Conservation (phyloP, 2,888 invertebrate species). For the Epinotia bilunana region DNA sequence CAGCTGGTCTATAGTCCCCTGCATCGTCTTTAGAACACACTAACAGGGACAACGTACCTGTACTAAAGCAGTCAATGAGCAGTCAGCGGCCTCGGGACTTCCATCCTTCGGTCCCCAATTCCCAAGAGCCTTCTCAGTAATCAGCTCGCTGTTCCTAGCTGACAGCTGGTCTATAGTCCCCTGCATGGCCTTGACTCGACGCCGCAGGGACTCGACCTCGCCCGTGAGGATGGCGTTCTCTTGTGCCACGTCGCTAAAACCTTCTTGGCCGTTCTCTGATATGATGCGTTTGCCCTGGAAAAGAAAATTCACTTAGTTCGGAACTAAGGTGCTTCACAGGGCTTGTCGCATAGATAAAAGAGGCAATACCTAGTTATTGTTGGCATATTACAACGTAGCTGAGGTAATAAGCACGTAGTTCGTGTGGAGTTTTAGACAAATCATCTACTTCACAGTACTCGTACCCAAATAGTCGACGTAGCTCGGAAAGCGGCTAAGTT, state of each 20-base stretch:
- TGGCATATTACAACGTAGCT: too few species aligned
- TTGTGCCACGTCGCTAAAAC: constrained; percentile 96
- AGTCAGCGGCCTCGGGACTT: constrained; percentile 71
- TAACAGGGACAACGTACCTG: constrained; percentile 74
- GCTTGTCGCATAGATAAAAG: too few species aligned
- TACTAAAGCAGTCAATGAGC: constrained; percentile 74
- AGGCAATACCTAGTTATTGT: too few species aligned
- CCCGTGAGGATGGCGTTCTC: constrained; percentile 96
- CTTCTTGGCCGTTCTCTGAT: constrained; percentile 93
- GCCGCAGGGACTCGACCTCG: constrained; percentile 94
- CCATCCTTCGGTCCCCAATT: constrained; percentile 83
- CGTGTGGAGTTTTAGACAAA: too few species aligned
- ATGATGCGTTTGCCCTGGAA: constrained; percentile 93
- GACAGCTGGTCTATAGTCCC: constrained; percentile 96
- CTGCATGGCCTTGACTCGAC: constrained; percentile 96
- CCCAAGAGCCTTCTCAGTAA: constrained; percentile 90
- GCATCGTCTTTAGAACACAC: constrained; percentile 90
- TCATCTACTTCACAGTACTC: too few species aligned
- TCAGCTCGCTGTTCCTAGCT: constrained; percentile 90
- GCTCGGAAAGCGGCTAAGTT: too few species aligned
- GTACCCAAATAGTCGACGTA: too few species aligned
- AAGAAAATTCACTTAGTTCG: background rate
- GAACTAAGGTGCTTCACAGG: background rate
- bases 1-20: constrained; percentile 95
- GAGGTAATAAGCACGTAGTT: too few species aligned